phyloP scores from a whole-genome alignment of 2,113 vertebrate species.

The Ellobius talpinus region DNA sequence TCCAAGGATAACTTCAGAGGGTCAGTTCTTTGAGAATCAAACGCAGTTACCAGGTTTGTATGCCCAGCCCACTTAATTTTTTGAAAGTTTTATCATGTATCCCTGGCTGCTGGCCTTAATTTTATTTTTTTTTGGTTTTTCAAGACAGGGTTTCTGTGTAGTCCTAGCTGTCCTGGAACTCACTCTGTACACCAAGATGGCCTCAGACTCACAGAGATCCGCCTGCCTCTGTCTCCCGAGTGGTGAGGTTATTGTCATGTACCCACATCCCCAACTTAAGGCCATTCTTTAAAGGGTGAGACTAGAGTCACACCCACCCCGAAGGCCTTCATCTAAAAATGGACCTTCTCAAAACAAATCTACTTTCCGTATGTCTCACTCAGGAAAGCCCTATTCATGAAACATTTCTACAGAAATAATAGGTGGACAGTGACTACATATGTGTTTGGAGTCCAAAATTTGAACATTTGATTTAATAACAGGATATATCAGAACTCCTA shows the following conservation, averaged over 20 bases:
- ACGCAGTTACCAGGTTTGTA: background rate
- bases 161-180: background rate
- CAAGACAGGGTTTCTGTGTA: no score
- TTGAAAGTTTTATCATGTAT: background rate
- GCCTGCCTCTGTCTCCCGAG: background rate
- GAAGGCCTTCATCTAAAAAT: background rate
- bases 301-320: background rate
- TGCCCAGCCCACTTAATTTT: background rate
- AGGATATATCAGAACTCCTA: background rate
- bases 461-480: slow-evolving; percentile 4
- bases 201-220: background rate
- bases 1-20: background rate
- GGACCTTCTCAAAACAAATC: background rate
- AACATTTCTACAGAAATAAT: background rate
- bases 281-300: background rate
- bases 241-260: background rate
- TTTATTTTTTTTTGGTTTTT: background rate
- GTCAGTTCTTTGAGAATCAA: background rate
- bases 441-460: slow-evolving; percentile 31
- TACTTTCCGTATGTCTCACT: background rate
- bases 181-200: background rate
- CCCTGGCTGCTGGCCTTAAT: background rate
- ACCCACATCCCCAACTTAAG: background rate
- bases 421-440: background rate
- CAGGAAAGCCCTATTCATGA: background rate